Percentiles rank a stretch among this genome's conserved stretches.
Evolutionary conservation across 2,797 vertebrate species (phyloP).

Genomic region (Poliocrania exsul): DNA sequence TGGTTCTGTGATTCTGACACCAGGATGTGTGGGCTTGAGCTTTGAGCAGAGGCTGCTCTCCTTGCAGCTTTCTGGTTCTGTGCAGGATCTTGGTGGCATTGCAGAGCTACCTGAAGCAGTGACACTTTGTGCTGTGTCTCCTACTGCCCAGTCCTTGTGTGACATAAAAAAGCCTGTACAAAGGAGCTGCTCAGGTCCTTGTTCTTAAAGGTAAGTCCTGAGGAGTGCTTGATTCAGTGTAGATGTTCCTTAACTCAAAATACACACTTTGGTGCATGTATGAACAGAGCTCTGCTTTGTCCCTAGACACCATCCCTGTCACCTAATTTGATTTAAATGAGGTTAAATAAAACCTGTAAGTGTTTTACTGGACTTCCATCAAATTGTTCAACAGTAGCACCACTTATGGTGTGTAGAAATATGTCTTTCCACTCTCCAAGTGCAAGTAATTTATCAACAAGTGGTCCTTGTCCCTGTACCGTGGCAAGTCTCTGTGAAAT

Average conservation of each 20-base stretch:
- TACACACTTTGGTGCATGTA: not conserved
- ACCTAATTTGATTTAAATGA: not conserved
- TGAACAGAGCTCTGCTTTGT: not conserved
- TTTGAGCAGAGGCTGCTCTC: not conserved
- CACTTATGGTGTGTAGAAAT: not conserved
- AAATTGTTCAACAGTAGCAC: constrained; percentile 36
- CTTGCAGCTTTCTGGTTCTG: not conserved
- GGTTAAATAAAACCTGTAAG: not conserved
- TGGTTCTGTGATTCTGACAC: not conserved
- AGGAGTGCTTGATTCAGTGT: not conserved
- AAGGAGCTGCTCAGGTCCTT: not conserved
- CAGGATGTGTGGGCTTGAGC: not conserved
- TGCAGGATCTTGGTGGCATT: not conserved
- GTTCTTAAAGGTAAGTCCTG: not conserved
- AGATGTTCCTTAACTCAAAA: not conserved
- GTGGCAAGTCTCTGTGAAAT: constrained; percentile 42
- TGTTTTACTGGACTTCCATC: constrained; percentile 20
- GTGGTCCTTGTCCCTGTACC: constrained; percentile 61
- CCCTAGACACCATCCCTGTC: not conserved
- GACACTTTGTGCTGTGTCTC: not conserved
- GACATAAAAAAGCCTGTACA: not conserved
- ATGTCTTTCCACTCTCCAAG: not conserved
- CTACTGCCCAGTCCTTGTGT: rapidly evolving
- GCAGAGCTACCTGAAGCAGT: not conserved
- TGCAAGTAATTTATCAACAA: constrained; percentile 64